These are phyloP conservation scores for Laticauda colubrina DNA, from an alignment of 2,113 vertebrate species.

Conservation along the genomic window DNA sequence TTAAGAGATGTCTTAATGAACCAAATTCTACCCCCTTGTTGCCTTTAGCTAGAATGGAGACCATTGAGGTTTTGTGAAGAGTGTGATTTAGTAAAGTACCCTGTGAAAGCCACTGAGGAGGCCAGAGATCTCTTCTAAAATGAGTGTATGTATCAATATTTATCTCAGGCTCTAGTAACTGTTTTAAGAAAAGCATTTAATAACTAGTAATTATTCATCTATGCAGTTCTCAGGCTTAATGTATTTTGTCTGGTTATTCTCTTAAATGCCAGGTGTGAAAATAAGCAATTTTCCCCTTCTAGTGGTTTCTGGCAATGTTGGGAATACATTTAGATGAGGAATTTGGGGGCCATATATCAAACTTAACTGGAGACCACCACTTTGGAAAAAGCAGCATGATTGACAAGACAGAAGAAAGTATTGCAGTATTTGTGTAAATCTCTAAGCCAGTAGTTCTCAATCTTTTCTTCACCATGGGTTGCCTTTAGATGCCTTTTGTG, in stretches of 20 bases:
- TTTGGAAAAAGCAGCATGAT: neutral
- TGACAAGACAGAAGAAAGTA: neutral
- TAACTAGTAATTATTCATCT: neutral
- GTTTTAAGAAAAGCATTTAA: neutral
- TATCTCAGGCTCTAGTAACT: neutral
- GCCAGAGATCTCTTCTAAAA: neutral
- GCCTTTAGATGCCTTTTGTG: neutral
- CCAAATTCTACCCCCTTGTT: neutral
- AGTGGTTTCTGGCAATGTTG: neutral
- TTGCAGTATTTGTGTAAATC: neutral
- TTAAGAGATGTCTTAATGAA: neutral
- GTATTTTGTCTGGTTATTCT: conserved; percentile 9
- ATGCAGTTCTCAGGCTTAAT: neutral
- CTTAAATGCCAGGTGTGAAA: neutral
- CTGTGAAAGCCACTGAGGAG: neutral
- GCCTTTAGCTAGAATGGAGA: neutral
- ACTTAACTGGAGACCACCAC: neutral
- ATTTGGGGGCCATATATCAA: neutral
- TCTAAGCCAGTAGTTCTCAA: neutral
- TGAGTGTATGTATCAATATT: neutral
- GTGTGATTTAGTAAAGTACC: neutral
- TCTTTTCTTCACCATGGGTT: neutral
- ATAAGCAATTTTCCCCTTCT: neutral
- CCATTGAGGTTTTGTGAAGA: neutral
- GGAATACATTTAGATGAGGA: neutral